Evolutionary conservation across 2,797 vertebrate species (phyloP).

Genomic region (Myotis myotis): DNA sequence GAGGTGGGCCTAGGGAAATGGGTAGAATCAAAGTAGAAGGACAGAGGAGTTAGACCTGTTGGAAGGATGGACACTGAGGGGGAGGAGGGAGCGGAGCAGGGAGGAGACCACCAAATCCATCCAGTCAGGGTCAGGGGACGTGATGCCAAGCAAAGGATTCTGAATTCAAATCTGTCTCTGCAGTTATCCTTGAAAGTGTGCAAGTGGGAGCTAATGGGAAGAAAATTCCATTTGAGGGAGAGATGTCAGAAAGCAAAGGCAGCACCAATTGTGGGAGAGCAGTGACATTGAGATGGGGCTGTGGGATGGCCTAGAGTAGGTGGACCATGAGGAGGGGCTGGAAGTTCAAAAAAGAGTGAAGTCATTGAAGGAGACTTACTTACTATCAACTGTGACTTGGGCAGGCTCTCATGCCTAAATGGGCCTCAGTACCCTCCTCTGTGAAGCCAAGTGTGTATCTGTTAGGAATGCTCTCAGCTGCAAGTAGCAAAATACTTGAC

Average conservation of each 20-base stretch:
- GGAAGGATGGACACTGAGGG: neutral
- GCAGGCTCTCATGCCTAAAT: neutral
- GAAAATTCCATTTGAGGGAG: neutral
- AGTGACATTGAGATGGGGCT: neutral
- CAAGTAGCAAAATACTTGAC: neutral
- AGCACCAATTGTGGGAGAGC: neutral
- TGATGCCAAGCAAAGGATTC: neutral
- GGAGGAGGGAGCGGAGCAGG: neutral
- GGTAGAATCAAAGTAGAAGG: neutral
- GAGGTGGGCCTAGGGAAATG: neutral
- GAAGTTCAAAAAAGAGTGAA: neutral
- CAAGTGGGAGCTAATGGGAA: neutral
- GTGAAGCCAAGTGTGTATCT: neutral
- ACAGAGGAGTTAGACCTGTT: neutral
- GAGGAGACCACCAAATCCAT: neutral
- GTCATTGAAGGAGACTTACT: neutral
- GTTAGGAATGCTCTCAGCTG: neutral
- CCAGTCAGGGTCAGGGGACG: neutral
- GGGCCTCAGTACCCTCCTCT: neutral
- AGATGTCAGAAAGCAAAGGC: neutral
- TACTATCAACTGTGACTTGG: neutral
- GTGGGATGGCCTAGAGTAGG: too few species aligned
- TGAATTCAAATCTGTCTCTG: neutral
- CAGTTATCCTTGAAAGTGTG: neutral
- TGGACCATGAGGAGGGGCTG: fast-evolving